Percentiles rank a stretch among this genome's conserved stretches.
Conservation (phyloP, 1,140 invertebrate genomes). For the Drosophila azteca region DNA sequence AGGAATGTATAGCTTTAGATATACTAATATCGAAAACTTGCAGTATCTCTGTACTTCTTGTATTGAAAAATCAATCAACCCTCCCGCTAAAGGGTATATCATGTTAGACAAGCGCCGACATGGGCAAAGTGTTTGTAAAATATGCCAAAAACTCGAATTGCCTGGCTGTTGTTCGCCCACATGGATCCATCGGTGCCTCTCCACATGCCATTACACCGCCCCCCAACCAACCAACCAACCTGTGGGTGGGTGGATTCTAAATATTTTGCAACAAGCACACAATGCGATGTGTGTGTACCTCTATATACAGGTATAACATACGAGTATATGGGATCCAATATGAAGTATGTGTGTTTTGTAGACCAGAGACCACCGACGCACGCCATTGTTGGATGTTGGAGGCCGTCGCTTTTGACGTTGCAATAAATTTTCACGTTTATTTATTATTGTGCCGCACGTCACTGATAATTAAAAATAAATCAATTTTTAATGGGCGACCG, state of each 20-base stretch:
- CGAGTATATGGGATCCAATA: not conserved
- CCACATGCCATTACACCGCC: not conserved
- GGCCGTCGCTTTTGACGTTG: conserved; percentile 72
- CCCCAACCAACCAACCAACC: not conserved
- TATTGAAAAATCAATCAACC: too few relatives aligned
- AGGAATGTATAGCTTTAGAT: too few relatives aligned
- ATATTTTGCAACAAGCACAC: conserved; percentile 51
- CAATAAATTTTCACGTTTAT: conserved; percentile 79
- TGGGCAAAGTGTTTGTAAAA: conserved; percentile 66
- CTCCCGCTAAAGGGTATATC: too few relatives aligned
- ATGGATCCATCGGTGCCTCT: not conserved
- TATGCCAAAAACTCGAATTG: conserved; percentile 50
- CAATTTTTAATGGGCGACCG: conserved; percentile 73
- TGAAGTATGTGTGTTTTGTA: conserved; percentile 7
- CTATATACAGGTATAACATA: conserved; percentile 1
- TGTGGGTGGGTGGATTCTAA: conserved; percentile 44
- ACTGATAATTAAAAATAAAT: conserved; percentile 82
- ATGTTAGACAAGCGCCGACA: conserved; percentile 63
- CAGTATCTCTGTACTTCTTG: too few relatives aligned
- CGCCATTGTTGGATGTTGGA: conserved; percentile 46
- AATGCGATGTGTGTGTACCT: not conserved
- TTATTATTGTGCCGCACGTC: conserved; percentile 81
- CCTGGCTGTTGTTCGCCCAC: conserved; percentile 1
- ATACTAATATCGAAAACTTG: too few relatives aligned
- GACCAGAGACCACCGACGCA: conserved; percentile 37